These are phyloP conservation scores for Troides helena DNA, from an alignment of 2,888 invertebrate genomes.

Conservation along the genomic window DNA sequence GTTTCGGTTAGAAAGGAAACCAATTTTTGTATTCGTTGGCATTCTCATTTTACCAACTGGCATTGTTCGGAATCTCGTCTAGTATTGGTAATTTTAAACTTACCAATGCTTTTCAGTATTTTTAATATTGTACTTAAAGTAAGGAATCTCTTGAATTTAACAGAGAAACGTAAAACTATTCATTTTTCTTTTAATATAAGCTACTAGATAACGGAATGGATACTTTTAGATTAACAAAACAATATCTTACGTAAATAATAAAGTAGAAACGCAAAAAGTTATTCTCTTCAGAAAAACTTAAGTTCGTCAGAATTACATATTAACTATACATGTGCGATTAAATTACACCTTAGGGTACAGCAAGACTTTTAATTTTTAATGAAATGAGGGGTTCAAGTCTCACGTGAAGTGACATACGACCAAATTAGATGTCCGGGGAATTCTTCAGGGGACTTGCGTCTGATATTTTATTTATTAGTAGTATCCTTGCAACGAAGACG, in stretches of 20 bases:
- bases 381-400: conserved; percentile 9
- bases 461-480: conserved; percentile 21
- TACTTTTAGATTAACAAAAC: too few relatives aligned
- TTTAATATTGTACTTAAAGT: too few relatives aligned
- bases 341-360: background rate
- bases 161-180: too few relatives aligned
- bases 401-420: conserved; percentile 17
- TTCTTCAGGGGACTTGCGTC: conserved; percentile 1
- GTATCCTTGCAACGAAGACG: conserved; percentile 16
- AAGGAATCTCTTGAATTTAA: too few relatives aligned
- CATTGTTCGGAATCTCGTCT: background rate
- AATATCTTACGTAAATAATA: too few relatives aligned
- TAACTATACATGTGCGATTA: background rate
- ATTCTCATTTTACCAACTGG: conserved; percentile 7
- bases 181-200: too few relatives aligned
- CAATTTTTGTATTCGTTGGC: conserved; percentile 16
- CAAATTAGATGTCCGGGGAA: conserved; percentile 16
- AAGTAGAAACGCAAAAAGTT: too few relatives aligned
- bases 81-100: background rate
- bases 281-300: too few relatives aligned
- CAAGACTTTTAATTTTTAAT: conserved; percentile 15
- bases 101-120: background rate
- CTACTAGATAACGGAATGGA: too few relatives aligned
- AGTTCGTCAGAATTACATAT: too few relatives aligned
- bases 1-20: conserved; percentile 15